Evolutionary conservation across 2,113 vertebrate genomes (phyloP).

Genomic region (Leptosomus discolor): DNA sequence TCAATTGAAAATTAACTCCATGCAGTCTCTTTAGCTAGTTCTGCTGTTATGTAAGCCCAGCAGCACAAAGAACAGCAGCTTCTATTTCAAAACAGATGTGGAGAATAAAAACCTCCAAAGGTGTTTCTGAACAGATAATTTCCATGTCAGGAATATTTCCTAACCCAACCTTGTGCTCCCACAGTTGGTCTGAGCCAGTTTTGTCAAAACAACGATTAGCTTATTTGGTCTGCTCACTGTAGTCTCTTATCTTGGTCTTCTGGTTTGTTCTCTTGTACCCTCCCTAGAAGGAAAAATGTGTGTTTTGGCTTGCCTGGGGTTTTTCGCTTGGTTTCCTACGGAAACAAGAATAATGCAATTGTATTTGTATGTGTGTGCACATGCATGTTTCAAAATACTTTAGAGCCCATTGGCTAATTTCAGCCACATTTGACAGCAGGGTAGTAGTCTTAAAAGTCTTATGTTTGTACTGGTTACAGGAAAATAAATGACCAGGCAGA

Average conservation of each 20-base stretch:
- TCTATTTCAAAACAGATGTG: constrained; percentile 8
- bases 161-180: neutral
- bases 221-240: constrained; percentile 19
- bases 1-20: neutral
- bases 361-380: neutral
- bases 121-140: constrained; percentile 12
- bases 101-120: constrained; percentile 14
- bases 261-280: constrained; percentile 7
- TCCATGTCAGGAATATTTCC: neutral
- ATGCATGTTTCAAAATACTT: neutral
- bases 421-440: neutral
- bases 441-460: neutral
- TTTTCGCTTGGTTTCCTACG: constrained; percentile 24
- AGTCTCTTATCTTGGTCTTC: constrained; percentile 22
- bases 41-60: neutral
- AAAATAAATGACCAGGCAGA: neutral
- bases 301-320: constrained; percentile 5
- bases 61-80: neutral
- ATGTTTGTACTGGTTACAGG: neutral
- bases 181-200: neutral
- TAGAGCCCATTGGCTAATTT: neutral
- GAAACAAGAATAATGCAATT: neutral
- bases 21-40: neutral
- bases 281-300: neutral
- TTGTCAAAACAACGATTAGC: constrained; percentile 3